Percentiles rank a stretch among this genome's conserved stretches.
These are phyloP conservation scores for Heliothis subflexa DNA, from an alignment of 1,140 invertebrate genomes.

Conservation along the genomic window DNA sequence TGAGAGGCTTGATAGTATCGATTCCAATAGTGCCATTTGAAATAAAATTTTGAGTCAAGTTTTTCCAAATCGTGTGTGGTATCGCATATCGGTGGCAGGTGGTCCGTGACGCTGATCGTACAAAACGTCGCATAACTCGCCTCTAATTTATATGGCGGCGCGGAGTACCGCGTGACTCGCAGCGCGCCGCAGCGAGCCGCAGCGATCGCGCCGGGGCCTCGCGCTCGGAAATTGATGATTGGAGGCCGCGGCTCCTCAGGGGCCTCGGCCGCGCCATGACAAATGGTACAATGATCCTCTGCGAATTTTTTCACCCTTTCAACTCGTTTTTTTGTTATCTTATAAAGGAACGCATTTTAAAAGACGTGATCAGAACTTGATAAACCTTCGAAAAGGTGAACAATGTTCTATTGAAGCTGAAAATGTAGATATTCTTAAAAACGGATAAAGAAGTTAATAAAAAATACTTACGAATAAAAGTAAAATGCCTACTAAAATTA, in stretches of 20 bases:
- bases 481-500: too few relatives aligned
- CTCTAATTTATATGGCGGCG: slow-evolving; percentile 32
- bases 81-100: neutral
- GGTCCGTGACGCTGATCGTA: slow-evolving; percentile 40
- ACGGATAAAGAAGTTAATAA: too few relatives aligned
- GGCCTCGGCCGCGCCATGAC: slow-evolving; percentile 31
- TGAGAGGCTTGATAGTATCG: too few relatives aligned
- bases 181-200: neutral
- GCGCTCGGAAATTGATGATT: slow-evolving; percentile 49
- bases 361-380: slow-evolving; percentile 21
- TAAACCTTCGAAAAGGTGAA: neutral
- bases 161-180: neutral
- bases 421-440: neutral
- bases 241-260: slow-evolving; percentile 29
- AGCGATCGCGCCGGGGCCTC: neutral
- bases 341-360: slow-evolving; percentile 18
- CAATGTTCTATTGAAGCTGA: neutral
- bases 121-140: slow-evolving; percentile 27
- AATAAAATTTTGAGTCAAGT: too few relatives aligned
- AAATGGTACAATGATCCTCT: slow-evolving; percentile 47
- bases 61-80: neutral
- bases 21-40: too few relatives aligned
- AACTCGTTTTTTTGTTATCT: slow-evolving; percentile 30
- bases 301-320: slow-evolving; percentile 39
- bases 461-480: too few relatives aligned